phyloP scores from a whole-genome alignment of 2,113 vertebrate genomes.

The Azemiops feae region DNA sequence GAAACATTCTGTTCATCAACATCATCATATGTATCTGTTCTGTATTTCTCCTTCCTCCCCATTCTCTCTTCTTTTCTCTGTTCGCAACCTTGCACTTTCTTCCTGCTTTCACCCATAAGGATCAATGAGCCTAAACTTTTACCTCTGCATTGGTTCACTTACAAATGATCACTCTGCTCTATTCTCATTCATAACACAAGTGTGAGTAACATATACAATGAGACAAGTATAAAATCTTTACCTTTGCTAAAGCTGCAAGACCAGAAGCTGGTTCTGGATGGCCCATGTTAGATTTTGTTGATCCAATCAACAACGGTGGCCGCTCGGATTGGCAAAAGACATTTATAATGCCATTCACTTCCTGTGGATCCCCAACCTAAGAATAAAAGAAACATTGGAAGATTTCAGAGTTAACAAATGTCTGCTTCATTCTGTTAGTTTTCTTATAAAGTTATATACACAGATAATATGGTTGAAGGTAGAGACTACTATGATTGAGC shows the following conservation, averaged over 20 bases:
- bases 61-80: not conserved
- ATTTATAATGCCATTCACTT: constrained; percentile 79
- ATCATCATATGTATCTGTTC: not conserved
- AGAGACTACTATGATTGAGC: not conserved
- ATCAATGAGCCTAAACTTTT: not conserved
- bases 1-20: not conserved
- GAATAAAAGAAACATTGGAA: not conserved
- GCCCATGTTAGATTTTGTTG: constrained; percentile 98
- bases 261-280: constrained; percentile 94
- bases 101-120: not conserved
- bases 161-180: not conserved
- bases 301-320: constrained; percentile 86
- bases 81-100: not conserved
- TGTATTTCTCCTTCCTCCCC: not conserved
- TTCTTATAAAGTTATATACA: not conserved
- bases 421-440: not conserved
- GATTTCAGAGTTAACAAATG: not conserved
- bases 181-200: not conserved
- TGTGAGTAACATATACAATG: not conserved
- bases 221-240: constrained; percentile 42
- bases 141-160: not conserved
- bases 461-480: not conserved
- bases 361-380: constrained; percentile 94
- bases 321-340: constrained; percentile 76
- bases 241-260: constrained; percentile 87